Evolutionary conservation across 2,888 invertebrate species (phyloP), one percentile per base, ranked within the genome.

Genomic region (Dimorphilus gyrociliatus): DNA sequence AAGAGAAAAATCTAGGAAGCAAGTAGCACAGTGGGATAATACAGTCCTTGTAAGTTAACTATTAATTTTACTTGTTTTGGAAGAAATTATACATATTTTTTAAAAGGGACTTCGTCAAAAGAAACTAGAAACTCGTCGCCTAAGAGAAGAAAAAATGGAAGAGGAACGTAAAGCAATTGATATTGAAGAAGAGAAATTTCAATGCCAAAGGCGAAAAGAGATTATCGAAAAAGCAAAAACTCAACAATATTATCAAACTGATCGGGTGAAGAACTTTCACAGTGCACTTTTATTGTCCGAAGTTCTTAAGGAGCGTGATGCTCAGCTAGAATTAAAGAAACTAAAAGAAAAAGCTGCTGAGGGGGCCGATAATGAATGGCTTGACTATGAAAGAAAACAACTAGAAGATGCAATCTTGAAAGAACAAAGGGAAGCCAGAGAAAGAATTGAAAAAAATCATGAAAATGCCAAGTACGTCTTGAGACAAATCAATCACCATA

Each of bases 151-250:
- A 29, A 55, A 55, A 34, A 57, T 60, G 28, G 63, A 63, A 35
- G 56, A 55, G 35, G 57, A 58, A 32, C 46, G 49, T 27, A 43
- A 46, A 27, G 33, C 38, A 30, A 35, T 58, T 19, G 63, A 63
- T 36, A 26, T 60, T 4, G 61, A 61, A 31, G 60, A 62, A 38
- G 61, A 58, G 1, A 50, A 57, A 36, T 56, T 42, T 32, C 59
- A 59, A 35, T 57, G 60, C 4, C 42, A 50, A 29, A 46, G 55
- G 37, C 43, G 62, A 12, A 51, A 48, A 36, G 57, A 53, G 29
- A 55, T 57, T 8, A 59, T 63, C 28, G 62, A 63, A 27, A 56
- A 54, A 36, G 63, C 63, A 7, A 63, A 61, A 38, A 53, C 54
- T 19, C 52, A 53, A 34, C 58, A 59, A 42, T 63, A 60, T 39